Evolutionary conservation across 1,140 invertebrate genomes (phyloP).

Genomic region (Diorhabda sublineata): DNA sequence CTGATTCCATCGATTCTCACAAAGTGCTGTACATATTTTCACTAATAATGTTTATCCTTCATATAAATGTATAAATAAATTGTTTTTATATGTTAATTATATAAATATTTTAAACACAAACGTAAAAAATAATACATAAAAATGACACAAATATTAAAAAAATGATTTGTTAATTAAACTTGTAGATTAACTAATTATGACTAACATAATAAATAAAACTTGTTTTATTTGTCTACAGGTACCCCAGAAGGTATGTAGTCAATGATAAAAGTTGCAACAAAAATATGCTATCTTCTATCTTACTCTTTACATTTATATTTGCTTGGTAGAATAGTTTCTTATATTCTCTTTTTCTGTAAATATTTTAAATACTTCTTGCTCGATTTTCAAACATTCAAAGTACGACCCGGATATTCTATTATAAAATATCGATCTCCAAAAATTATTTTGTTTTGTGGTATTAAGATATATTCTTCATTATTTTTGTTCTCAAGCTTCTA

Average conservation of each 20-base stretch:
- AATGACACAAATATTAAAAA: background rate
- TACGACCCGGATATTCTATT: too few species aligned
- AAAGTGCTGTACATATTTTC: too few species aligned
- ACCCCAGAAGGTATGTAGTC: constrained; percentile 51
- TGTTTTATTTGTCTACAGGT: constrained; percentile 49
- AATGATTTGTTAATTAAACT: background rate
- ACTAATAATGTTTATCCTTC: too few species aligned
- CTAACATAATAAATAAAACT: constrained; percentile 22
- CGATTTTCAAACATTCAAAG: background rate
- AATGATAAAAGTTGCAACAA: constrained; percentile 28
- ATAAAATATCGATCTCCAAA: too few species aligned
- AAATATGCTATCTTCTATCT: constrained; percentile 23
- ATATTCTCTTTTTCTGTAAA: constrained; percentile 1
- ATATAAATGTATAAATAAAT: too few species aligned
- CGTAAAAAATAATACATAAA: background rate
- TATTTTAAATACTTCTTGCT: background rate
- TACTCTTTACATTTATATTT: constrained; percentile 16
- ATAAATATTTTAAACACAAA: too few species aligned
- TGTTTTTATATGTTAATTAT: too few species aligned
- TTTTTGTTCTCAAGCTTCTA: too few species aligned
- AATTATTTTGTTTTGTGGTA: too few species aligned
- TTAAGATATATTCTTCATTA: too few species aligned
- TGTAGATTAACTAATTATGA: constrained; percentile 1
- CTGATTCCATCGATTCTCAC: too few species aligned
- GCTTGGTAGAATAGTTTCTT: constrained; percentile 15